These are phyloP conservation scores for Lucilia sericata DNA, from an alignment of 1,140 invertebrate genomes.

Conservation along the genomic window DNA sequence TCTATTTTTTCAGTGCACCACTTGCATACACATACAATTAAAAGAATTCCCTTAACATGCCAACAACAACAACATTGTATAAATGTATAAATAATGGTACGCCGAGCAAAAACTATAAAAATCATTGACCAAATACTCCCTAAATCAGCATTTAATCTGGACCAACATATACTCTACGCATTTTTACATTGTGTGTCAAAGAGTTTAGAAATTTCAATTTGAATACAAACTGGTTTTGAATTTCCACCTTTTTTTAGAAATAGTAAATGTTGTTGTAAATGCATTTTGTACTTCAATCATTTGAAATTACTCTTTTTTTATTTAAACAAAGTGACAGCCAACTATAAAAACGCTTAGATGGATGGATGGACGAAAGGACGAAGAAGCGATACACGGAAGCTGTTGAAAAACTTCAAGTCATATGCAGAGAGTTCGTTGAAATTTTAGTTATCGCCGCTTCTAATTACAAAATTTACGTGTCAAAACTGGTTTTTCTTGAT, in stretches of 20 bases:
- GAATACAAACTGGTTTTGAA: slow-evolving; percentile 31
- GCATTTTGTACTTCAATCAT: slow-evolving; percentile 9
- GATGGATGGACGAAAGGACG: neutral
- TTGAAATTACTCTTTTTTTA: neutral
- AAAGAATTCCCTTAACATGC: no score
- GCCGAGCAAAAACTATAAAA: no score
- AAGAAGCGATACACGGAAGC: neutral
- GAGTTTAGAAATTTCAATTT: neutral
- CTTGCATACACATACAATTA: no score
- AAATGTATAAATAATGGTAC: no score
- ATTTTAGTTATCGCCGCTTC: neutral
- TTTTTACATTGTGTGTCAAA: no score
- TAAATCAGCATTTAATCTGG: slow-evolving; percentile 22
- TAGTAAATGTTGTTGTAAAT: slow-evolving; percentile 20
- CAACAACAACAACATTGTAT: no score
- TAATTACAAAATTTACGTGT: slow-evolving; percentile 28
- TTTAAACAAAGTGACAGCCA: neutral
- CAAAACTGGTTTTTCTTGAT: slow-evolving; percentile 31
- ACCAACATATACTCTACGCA: neutral
- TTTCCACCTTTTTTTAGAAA: slow-evolving; percentile 39
- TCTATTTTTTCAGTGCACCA: no score
- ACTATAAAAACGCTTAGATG: neutral
- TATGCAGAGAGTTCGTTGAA: neutral
- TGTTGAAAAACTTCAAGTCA: neutral
- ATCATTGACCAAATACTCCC: neutral